Evolutionary conservation across 2,888 invertebrate genomes (phyloP).

Genomic region (Dolomedes plantarius): DNA sequence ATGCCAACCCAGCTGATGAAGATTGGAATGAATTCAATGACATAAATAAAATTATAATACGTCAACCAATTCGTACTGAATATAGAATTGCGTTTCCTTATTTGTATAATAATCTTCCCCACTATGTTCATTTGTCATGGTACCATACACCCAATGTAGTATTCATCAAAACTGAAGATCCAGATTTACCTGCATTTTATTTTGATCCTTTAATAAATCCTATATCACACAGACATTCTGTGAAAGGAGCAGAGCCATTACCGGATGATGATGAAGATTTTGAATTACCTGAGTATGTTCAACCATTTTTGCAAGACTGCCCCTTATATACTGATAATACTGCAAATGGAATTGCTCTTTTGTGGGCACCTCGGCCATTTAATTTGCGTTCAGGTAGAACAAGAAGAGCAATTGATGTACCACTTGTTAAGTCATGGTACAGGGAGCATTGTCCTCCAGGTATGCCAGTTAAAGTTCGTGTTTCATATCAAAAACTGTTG

Average conservation of each 20-base stretch:
- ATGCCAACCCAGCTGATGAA: conserved; percentile 97
- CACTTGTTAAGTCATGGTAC: conserved; percentile 97
- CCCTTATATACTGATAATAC: conserved; percentile 99
- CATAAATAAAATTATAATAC: conserved; percentile 99
- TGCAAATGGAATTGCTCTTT: conserved; percentile 96
- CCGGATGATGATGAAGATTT: conserved; percentile 97
- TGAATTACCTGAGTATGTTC: conserved; percentile 90
- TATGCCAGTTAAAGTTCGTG: conserved; percentile 97
- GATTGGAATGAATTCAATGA: conserved; percentile 99
- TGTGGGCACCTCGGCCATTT: conserved; percentile 99
- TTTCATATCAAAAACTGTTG: conserved; percentile 98
- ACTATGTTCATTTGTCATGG: conserved; percentile 99
- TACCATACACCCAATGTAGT: conserved; percentile 99
- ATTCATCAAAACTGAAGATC: conserved; percentile 99
- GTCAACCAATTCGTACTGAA: conserved; percentile 98
- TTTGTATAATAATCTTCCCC: conserved; percentile 98
- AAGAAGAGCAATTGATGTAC: conserved; percentile 96
- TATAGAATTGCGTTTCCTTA: conserved; percentile 99
- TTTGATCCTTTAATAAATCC: conserved; percentile 99
- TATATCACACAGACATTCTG: conserved; percentile 93
- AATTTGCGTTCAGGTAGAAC: conserved; percentile 96
- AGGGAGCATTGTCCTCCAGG: conserved; percentile 92
- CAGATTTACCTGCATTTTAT: conserved; percentile 99
- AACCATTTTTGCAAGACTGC: conserved; percentile 94
- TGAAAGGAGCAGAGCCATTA: conserved; percentile 84